A percentile compares a stretch with the other conserved stretches of the same genome.
These are phyloP conservation scores for Sarcophaga bullata DNA, from an alignment of 1,140 invertebrate species.

Conservation along the genomic window DNA sequence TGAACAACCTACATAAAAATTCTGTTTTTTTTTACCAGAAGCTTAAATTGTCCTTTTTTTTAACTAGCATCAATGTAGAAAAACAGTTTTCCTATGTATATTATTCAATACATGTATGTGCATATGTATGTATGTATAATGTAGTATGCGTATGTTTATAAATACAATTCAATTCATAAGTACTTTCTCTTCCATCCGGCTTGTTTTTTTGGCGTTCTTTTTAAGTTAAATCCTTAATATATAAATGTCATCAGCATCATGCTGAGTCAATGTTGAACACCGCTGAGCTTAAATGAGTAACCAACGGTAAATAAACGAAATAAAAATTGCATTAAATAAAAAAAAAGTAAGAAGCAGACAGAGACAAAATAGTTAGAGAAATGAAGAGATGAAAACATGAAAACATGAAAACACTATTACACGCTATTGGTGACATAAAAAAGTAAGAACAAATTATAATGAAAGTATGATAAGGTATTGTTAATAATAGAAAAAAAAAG, in stretches of 20 bases:
- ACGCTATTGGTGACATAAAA: slow-evolving; percentile 32
- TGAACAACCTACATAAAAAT: no score
- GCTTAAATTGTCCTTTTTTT: no score
- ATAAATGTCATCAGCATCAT: slow-evolving; percentile 35
- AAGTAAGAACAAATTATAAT: background rate
- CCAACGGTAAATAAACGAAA: no score
- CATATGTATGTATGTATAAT: no score
- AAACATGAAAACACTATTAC: slow-evolving; percentile 40
- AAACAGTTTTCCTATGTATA: no score
- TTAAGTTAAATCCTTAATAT: slow-evolving; percentile 39
- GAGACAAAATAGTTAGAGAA: background rate
- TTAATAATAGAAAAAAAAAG: background rate
- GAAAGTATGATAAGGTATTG: background rate
- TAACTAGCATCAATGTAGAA: no score
- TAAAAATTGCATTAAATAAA: background rate
- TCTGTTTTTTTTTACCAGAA: no score
- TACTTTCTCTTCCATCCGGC: no score
- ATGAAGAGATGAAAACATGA: background rate
- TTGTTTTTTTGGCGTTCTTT: background rate
- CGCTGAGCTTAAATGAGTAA: background rate
- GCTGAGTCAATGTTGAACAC: background rate
- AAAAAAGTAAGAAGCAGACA: background rate
- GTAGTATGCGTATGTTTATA: no score
- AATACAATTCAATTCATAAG: no score
- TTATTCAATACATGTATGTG: no score